Conservation (phyloP, 2,113 vertebrate species). For the Dissostichus mawsoni region DNA sequence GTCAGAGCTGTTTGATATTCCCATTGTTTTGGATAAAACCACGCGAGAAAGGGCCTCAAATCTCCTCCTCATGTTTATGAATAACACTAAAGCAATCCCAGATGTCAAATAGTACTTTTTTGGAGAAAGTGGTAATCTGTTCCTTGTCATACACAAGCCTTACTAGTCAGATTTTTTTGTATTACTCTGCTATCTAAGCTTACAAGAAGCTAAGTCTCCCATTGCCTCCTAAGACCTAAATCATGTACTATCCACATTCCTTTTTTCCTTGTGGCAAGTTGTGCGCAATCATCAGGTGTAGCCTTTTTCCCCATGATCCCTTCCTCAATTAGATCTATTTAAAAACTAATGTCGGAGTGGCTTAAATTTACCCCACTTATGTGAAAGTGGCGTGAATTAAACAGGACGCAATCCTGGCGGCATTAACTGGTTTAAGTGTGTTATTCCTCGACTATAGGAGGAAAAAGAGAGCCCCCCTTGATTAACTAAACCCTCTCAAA, state of each 20-base stretch:
- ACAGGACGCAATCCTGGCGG: conserved; percentile 80
- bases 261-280: conserved; percentile 69
- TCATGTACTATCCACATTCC: conserved; percentile 76
- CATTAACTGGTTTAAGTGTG: conserved; percentile 87
- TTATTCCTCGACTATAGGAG: conserved; percentile 84
- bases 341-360: conserved; percentile 83
- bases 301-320: conserved; percentile 78
- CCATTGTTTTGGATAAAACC: conserved; percentile 75
- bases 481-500: conserved; percentile 88
- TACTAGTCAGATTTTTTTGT: conserved; percentile 73
- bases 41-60: conserved; percentile 52
- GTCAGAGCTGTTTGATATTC: conserved; percentile 60
- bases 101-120: conserved; percentile 72
- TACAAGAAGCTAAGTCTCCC: conserved; percentile 78
- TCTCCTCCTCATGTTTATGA: conserved; percentile 72
- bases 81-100: conserved; percentile 72
- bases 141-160: conserved; percentile 72
- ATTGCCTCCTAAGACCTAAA: conserved; percentile 73
- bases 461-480: conserved; percentile 81
- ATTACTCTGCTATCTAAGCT: conserved; percentile 72
- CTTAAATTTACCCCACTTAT: conserved; percentile 85
- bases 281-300: conserved; percentile 84
- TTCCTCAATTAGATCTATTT: conserved; percentile 85
- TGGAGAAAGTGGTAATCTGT: conserved; percentile 76
- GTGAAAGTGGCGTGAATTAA: conserved; percentile 82